Evolutionary conservation across 2,797 vertebrate species (phyloP).

Genomic region (Chromobotia macracanthus): DNA sequence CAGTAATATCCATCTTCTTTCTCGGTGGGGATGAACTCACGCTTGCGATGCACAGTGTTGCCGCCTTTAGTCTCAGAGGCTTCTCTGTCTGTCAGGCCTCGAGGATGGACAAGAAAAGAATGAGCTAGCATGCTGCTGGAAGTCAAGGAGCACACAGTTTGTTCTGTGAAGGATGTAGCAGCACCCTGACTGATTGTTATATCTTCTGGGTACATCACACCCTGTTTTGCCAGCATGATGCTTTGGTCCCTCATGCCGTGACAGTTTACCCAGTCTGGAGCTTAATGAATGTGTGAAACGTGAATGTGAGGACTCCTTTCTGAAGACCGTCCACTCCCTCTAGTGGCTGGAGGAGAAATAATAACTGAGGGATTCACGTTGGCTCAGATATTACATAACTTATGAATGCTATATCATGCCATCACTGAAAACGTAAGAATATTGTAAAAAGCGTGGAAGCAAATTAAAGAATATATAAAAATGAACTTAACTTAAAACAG

Average conservation of each 20-base stretch:
- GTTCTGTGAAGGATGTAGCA: slow-evolving; percentile 73
- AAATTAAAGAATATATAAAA: not conserved
- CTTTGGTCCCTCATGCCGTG: slow-evolving; percentile 6
- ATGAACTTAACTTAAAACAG: not conserved
- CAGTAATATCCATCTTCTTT: slow-evolving; percentile 84
- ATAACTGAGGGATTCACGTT: not conserved
- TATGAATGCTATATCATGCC: no score
- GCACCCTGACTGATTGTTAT: not conserved
- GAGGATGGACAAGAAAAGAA: slow-evolving; percentile 67
- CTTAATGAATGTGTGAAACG: not conserved
- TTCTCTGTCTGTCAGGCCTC: slow-evolving; percentile 73
- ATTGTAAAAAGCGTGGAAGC: not conserved
- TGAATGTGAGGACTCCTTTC: no score
- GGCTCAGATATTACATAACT: not conserved
- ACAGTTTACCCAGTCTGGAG: not conserved
- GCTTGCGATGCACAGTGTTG: slow-evolving; percentile 67
- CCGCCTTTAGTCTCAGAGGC: not conserved
- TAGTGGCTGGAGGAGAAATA: slow-evolving; percentile 54
- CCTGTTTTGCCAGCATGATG: not conserved
- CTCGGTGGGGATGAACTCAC: slow-evolving; percentile 79
- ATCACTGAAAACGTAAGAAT: not conserved
- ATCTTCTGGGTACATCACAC: not conserved
- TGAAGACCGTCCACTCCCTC: slow-evolving; percentile 51
- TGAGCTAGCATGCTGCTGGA: slow-evolving; percentile 76
- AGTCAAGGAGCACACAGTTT: slow-evolving; percentile 77